Conservation (phyloP, 2,888 invertebrate species). For the Aleiodes alternator region DNA sequence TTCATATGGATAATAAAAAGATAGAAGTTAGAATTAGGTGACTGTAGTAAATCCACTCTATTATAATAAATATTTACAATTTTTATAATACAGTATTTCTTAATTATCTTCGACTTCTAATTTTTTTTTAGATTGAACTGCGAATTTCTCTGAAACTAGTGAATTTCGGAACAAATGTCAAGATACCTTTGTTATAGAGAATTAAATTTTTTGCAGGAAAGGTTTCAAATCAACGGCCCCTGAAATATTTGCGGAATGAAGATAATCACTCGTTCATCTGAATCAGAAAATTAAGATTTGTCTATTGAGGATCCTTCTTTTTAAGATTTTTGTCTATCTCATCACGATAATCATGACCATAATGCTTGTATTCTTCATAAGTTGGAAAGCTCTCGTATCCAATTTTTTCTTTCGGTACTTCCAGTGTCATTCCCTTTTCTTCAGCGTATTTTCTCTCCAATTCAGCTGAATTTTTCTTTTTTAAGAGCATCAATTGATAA, state of each 20-base stretch:
- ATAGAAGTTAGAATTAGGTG: conserved; percentile 31
- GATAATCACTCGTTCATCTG: not conserved
- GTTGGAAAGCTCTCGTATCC: conserved; percentile 77
- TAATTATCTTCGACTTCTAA: conserved; percentile 1
- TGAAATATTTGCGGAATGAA: no score
- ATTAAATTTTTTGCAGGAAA: no score
- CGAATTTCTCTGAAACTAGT: no score
- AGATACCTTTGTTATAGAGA: no score
- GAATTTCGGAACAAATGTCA: no score
- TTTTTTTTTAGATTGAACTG: no score
- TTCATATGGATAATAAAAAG: conserved; percentile 12
- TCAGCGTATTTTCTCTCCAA: conserved; percentile 79
- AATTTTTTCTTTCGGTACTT: conserved; percentile 53
- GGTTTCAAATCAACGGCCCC: no score
- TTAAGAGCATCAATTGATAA: conserved; percentile 83
- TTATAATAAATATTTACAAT: conserved; percentile 53
- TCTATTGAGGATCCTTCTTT: conserved; percentile 26
- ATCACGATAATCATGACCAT: conserved; percentile 51
- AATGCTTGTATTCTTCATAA: conserved; percentile 80
- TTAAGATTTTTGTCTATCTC: conserved; percentile 42
- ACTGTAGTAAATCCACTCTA: conserved; percentile 35
- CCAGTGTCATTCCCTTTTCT: conserved; percentile 52
- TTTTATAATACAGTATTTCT: conserved; percentile 39
- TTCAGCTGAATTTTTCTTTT: conserved; percentile 85
- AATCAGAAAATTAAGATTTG: not conserved